phyloP scores from a whole-genome alignment of 2,113 vertebrate genomes.

The Salminus brasiliensis region DNA sequence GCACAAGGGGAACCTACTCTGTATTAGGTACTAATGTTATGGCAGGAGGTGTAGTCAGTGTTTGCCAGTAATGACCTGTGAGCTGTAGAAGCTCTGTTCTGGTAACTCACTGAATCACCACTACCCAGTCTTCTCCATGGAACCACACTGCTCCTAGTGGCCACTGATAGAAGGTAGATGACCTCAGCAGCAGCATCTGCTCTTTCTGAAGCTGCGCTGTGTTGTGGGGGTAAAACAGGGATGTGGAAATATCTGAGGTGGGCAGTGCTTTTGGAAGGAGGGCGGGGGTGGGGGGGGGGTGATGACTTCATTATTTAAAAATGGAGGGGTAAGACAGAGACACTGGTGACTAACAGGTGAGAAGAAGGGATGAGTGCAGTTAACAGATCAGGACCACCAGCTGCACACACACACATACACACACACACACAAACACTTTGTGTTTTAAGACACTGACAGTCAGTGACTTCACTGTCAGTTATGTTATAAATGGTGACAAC shows the following conservation, averaged over 20 bases:
- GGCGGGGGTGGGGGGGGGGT: no score
- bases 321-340: conserved; percentile 7
- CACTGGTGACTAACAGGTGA: conserved; percentile 38
- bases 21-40: no score
- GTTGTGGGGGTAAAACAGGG: neutral
- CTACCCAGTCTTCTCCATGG: neutral
- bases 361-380: conserved; percentile 27
- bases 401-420: neutral
- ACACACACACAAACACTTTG: conserved; percentile 6
- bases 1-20: no score
- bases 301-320: conserved; percentile 44
- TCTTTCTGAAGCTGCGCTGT: neutral
- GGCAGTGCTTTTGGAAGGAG: no score
- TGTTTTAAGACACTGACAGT: neutral
- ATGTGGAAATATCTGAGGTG: neutral
- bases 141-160: conserved; percentile 11
- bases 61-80: no score
- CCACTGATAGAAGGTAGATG: neutral
- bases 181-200: neutral
- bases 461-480: neutral
- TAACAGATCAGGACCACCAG: conserved; percentile 36
- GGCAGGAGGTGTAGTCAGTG: no score
- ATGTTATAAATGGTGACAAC: neutral
- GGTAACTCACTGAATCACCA: neutral
- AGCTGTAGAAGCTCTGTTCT: no score